Evolutionary conservation across 2,113 vertebrate species (phyloP).

Genomic region (Burhinus bistriatus): DNA sequence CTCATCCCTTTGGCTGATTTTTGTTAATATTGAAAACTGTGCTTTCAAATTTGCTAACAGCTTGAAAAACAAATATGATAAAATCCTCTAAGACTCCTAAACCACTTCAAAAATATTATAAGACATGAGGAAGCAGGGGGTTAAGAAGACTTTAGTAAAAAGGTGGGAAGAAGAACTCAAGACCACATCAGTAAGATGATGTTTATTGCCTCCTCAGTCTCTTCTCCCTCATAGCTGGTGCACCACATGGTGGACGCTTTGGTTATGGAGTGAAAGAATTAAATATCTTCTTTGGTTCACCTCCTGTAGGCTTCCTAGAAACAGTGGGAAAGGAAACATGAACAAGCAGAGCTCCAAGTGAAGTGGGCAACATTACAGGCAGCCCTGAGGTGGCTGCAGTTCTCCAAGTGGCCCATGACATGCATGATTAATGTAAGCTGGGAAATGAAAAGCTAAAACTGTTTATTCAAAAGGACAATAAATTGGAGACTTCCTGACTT

Average conservation of each 20-base stretch:
- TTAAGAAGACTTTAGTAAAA: background rate
- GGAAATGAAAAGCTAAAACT: background rate
- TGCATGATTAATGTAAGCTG: background rate
- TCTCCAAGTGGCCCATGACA: background rate
- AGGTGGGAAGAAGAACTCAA: background rate
- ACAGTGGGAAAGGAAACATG: background rate
- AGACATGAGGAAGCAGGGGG: background rate
- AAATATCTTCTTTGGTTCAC: background rate
- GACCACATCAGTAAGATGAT: background rate
- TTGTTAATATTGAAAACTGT: background rate
- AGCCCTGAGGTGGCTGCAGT: background rate
- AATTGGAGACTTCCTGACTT: conserved; percentile 12
- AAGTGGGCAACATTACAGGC: background rate
- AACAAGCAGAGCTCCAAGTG: background rate
- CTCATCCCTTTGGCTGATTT: background rate
- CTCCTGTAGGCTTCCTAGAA: background rate
- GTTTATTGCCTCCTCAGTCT: background rate
- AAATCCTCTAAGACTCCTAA: background rate
- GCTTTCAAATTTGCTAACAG: background rate
- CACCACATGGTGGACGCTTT: background rate
- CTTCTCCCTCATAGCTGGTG: background rate
- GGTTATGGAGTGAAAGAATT: background rate
- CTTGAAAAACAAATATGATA: background rate
- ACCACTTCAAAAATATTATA: background rate
- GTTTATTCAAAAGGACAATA: background rate